phyloP scores from a whole-genome alignment of 2,888 invertebrate genomes.

The Alsophila aescularia region DNA sequence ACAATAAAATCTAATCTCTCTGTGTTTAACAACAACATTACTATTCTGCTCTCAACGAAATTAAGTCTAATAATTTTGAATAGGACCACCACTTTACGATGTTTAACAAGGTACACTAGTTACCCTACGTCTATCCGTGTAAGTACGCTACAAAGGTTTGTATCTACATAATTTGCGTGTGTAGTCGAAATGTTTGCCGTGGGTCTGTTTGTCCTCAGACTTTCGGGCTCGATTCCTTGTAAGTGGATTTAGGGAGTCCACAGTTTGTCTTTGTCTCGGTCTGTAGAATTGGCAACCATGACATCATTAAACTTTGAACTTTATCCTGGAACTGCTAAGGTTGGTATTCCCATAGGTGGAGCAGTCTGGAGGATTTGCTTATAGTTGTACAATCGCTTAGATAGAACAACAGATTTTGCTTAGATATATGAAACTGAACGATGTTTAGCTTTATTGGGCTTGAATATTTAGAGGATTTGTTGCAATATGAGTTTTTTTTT shows the following conservation, averaged over 20 bases:
- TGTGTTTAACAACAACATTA: no score
- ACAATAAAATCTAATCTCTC: no score
- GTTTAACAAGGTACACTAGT: background rate
- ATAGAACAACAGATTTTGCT: conserved; percentile 27
- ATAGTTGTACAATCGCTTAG: conserved; percentile 30
- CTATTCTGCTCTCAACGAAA: no score
- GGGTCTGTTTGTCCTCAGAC: conserved; percentile 29
- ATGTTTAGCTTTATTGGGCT: conserved; percentile 49
- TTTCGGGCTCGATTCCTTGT: conserved; percentile 30
- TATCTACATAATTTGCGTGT: conserved; percentile 28
- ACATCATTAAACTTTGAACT: background rate
- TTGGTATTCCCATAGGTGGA: background rate
- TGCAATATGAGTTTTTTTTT: conserved; percentile 13
- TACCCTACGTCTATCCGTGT: background rate
- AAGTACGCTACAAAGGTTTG: conserved; percentile 10
- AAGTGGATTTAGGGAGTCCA: conserved; percentile 32
- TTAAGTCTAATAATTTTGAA: background rate
- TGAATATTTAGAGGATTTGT: conserved; percentile 22
- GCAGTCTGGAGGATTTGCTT: conserved; percentile 6
- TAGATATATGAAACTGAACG: conserved; percentile 39
- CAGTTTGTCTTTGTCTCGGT: conserved; percentile 26
- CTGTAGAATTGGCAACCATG: conserved; percentile 1
- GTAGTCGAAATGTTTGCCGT: conserved; percentile 21
- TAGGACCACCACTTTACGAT: background rate
- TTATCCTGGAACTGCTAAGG: background rate